These are phyloP conservation scores for human DNA, from an alignment of 2,113 vertebrate species.

Conservation along the genomic window DNA sequence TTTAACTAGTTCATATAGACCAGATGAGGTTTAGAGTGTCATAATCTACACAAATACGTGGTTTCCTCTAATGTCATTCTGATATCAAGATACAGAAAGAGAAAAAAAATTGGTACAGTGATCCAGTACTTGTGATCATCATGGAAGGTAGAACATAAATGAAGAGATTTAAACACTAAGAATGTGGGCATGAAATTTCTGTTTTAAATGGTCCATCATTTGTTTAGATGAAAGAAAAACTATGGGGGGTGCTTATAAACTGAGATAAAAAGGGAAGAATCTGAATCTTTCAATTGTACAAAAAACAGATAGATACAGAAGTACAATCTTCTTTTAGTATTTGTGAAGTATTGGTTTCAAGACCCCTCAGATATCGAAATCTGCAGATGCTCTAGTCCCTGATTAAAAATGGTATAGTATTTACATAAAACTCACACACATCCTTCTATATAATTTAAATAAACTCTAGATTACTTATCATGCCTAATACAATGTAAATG, in stretches of 20 bases:
- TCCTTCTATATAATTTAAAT: background rate
- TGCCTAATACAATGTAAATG: background rate
- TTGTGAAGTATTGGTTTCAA: background rate
- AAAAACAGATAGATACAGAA: background rate
- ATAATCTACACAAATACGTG: background rate
- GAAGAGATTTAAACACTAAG: background rate
- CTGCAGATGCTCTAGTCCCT: background rate
- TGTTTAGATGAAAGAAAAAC: background rate
- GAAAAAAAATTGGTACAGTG: background rate
- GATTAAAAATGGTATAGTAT: background rate
- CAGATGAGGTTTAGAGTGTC: background rate
- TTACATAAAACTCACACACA: background rate
- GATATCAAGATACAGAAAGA: background rate
- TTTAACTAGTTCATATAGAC: background rate
- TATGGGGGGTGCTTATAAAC: background rate
- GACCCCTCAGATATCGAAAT: background rate
- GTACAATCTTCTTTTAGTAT: background rate
- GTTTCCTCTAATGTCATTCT: background rate
- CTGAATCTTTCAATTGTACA: background rate
- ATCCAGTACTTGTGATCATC: background rate
- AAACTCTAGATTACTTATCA: background rate
- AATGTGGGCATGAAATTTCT: background rate
- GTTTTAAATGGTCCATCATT: background rate
- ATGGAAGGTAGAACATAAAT: background rate
- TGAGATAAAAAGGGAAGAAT: background rate